Evolutionary conservation across 2,888 invertebrate genomes (phyloP), one percentile per base, ranked within the genome.

Genomic region (Meghimatium bilineatum): DNA sequence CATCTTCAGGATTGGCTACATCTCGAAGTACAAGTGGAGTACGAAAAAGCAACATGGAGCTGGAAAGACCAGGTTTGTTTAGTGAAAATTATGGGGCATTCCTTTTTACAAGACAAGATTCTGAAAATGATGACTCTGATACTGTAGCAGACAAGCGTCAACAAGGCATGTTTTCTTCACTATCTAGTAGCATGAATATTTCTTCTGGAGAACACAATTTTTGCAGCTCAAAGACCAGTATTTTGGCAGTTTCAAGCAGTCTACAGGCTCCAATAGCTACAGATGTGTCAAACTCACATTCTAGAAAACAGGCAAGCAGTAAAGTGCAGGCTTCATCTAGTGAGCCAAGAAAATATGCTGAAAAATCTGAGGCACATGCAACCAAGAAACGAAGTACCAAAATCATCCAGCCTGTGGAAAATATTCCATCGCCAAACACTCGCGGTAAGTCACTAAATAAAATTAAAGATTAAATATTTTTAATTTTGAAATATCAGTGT

Each of bases 41-140:
- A 3, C 71, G 80, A 36, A 80, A 38, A 38, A 60, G 52, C 38
- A 17, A 20, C 29, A n/a, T 17, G 23, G 75, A 56, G 38, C 20
- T n/a, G 26, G 80, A 84, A 74, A 52, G 84, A 49, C 84, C 84
- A 29, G 84, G 84, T 20, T 66, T 84, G 49, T 84, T 84, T 44
- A 84, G 84, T 80, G 83, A 79, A 34, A 67, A 67, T 32, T 76
- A 82, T 56, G 56, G 79, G 63, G 67, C 84, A 67, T 84, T 84
- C 52, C 67, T 63, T 20, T 84, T 84, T 67, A 17, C 36, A 0
- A 49, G 56, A 1, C 77, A 79, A 34, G 79, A 78, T 66, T 79
- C 79, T 74, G 82, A 56, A 72, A n/a, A 29, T 14, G 12, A 34
- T 8, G 49, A 23, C 23, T 66, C 66, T 34, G 5, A 44, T 29